Evolutionary conservation across 2,888 invertebrate species (phyloP), one percentile per base, ranked within the genome.

Genomic region (Crepidodera aurea): DNA sequence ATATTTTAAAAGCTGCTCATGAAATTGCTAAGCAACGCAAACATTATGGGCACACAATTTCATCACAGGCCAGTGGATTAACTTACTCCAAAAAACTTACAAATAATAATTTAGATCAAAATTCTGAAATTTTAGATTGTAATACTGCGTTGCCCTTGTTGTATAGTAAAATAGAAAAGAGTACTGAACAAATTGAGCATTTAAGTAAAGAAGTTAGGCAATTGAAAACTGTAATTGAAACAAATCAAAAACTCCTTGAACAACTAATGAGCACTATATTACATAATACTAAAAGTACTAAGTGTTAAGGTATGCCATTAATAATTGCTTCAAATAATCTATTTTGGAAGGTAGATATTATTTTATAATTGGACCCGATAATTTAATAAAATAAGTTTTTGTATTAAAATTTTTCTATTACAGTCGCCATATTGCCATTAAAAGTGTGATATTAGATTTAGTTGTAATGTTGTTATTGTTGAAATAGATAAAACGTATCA

Each of bases 21-120:
- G 91, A 92, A 71, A 89, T 93, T 44, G 93, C 92, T 0, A 91
- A 90, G 75, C 87, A 88, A 81, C 83, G 90, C 40, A 91, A 90
- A 75, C 84, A 88, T 73, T 87, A 88, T 72, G 86, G 88, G 1
- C 87, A 88, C 71, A 89, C 90, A 0, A 86, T 89, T 67, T 88
- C 89, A 2, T 87, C 88, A 0, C 87, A 85, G 68, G 87, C 86
- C 13, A 87, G 87, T 3, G 86, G 86, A 1, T 86, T 87, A 66
- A 84, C 87, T 69, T 86, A 87, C 0, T 88, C 87, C 73, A 88
- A 83, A 69, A 83, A 87, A 74, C 86, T 86, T 73, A 86, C 87
- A 70, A 89, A 87, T 73, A 89, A 88, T 70, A 87, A 87, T 51
- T 69, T 76, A 66, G 81, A 81, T 62, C 77, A 78, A 51, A 72